A percentile compares a stretch with the other conserved stretches of the same genome.
phyloP scores from a whole-genome alignment of 2,888 invertebrate genomes.

The Syrphus vitripennis region DNA sequence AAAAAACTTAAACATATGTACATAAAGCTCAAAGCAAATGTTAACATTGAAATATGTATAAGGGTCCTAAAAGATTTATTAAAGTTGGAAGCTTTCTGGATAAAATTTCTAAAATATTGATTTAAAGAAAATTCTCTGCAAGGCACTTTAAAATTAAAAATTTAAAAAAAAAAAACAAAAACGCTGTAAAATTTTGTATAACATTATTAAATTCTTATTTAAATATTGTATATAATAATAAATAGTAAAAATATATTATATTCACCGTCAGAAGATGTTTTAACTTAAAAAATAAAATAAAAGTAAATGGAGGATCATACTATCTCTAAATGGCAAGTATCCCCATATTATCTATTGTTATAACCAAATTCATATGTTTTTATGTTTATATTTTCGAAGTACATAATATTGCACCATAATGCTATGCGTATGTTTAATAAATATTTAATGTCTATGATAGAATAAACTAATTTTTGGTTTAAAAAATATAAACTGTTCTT shows the following conservation, averaged over 20 bases:
- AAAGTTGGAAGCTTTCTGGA: slow-evolving; percentile 7
- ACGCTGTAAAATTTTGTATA: neutral
- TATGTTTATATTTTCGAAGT: neutral
- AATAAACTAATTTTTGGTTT: slow-evolving; percentile 38
- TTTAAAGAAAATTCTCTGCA: slow-evolving; percentile 39
- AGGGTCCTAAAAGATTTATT: neutral
- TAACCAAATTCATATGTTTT: neutral
- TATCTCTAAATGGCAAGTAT: neutral
- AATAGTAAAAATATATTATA: slow-evolving; percentile 5
- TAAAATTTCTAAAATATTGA: neutral
- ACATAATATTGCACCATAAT: neutral
- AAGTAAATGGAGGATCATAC: neutral
- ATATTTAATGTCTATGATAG: slow-evolving; percentile 39
- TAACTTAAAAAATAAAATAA: neutral
- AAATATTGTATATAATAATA: neutral
- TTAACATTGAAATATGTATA: neutral
- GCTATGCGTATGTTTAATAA: neutral
- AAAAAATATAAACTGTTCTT: slow-evolving; percentile 26
- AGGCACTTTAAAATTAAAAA: slow-evolving; percentile 23
- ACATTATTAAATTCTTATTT: neutral
- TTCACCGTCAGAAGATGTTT: neutral
- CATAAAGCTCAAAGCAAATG: neutral
- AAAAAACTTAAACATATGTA: neutral
- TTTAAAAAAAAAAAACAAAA: neutral
- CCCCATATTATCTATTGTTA: neutral